These are phyloP conservation scores for Nycticebus coucang DNA, from an alignment of 2,113 vertebrate species.

Conservation along the genomic window DNA sequence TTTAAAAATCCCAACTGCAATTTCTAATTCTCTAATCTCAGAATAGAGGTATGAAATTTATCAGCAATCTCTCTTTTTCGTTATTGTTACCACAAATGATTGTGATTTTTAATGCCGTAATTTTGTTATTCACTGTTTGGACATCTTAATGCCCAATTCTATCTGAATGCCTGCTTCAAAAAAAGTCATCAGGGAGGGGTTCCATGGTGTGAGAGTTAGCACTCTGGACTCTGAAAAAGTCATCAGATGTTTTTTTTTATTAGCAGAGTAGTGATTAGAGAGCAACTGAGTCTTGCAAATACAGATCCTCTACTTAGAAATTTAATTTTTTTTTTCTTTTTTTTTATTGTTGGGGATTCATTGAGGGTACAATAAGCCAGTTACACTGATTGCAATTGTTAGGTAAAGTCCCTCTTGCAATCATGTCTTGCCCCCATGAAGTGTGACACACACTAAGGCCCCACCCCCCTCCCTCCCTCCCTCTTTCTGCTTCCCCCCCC, in stretches of 20 bases:
- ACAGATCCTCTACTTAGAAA: neutral
- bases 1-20: neutral
- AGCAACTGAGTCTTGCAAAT: neutral
- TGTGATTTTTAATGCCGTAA: neutral
- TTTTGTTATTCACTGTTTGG: neutral
- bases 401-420: too few species aligned
- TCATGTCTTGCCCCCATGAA: too few species aligned
- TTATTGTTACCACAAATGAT: neutral
- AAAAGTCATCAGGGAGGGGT: neutral
- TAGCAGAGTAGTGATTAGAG: neutral
- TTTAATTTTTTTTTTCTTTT: conserved; percentile 5
- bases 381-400: too few species aligned
- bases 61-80: neutral
- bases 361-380: too few species aligned
- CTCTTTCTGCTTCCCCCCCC: too few species aligned
- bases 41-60: neutral
- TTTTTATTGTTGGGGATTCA: too few species aligned
- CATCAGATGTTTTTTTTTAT: neutral
- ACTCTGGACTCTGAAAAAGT: neutral
- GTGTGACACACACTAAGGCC: too few species aligned
- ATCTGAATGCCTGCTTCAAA: neutral
- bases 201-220: too few species aligned
- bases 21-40: neutral
- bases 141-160: neutral
- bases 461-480: too few species aligned